Conservation (phyloP, 2,888 invertebrate genomes). For the Cactoblastis cactorum region DNA sequence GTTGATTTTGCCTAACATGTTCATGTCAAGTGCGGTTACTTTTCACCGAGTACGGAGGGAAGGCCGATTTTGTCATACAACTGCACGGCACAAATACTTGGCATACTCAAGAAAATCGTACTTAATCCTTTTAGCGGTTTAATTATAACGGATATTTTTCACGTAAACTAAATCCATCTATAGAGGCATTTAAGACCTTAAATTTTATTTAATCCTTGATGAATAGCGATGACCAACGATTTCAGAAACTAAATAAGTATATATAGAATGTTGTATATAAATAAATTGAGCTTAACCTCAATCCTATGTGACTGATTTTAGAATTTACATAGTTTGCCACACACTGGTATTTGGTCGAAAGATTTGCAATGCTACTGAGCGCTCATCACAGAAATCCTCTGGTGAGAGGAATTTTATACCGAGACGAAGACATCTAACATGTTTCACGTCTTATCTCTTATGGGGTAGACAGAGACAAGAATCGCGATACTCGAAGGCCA, state of each 20-base stretch:
- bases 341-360: neutral
- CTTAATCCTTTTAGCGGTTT: neutral
- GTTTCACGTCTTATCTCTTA: too few species aligned
- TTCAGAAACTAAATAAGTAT: too few species aligned
- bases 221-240: too few species aligned
- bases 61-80: constrained; percentile 6
- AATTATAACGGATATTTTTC: neutral
- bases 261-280: too few species aligned
- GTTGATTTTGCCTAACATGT: neutral
- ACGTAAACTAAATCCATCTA: neutral
- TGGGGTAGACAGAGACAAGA: too few species aligned
- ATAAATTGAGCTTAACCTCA: too few species aligned
- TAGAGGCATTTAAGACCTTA: neutral
- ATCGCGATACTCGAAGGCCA: too few species aligned
- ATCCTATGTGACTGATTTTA: neutral
- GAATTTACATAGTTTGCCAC: neutral
- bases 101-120: constrained; percentile 1
- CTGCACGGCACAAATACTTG: constrained; percentile 1
- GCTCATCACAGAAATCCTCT: neutral
- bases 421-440: too few species aligned
- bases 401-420: neutral
- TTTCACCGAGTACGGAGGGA: constrained; percentile 8
- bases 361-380: constrained; percentile 13
- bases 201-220: too few species aligned
- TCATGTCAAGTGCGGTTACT: constrained; percentile 10